Evolutionary conservation across 2,888 invertebrate genomes (phyloP), one percentile per base, ranked within the genome.

Genomic region (Leptodirus hochenwartii): DNA sequence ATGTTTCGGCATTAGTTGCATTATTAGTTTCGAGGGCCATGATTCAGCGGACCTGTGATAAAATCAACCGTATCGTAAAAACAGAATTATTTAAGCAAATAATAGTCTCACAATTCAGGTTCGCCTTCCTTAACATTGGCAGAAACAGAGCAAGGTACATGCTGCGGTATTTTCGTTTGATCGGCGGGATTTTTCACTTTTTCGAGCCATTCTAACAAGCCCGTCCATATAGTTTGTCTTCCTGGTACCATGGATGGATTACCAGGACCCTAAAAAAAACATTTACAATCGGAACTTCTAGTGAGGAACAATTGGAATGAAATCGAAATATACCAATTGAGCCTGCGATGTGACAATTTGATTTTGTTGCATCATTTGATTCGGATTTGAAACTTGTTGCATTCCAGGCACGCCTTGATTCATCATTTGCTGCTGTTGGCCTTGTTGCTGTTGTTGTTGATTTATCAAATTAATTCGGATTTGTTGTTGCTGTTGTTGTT

Each of bases 1-100:
- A 46, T 79, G 77, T 47, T 88, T 90, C 0, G 91, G 93, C 77
- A 93, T 85, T 38, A 93, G 54, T 54, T 91, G 91, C 85, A 93
- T 90, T 27, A 88, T 69, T 20, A 95, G 55, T 47, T 87, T 88
- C 40, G 69, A 69, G 0, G 93, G 91, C 93, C 93, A 95, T 16
- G 81, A 80, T 46, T 85, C 84, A 2, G 88, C 85, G 58, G 85
- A 87, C 33, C 72, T 73, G 43, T 20, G 31, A 32, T 31, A 29
- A 33, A 34, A 8, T 28, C 22, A 34, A 20, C 20, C 20, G 8
- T 20, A 8, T n/a, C n/a, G 6, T 8, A 20, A 22, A 16, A 31
- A 31, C 10, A 23, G 14, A 16, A 16, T n/a, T 30, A 5, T 10
- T 29, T 10, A 12, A 29, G 15, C 13, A 33, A 31, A 25, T 10